Conservation (phyloP, 2,113 vertebrate species). For the Hyperopisus bebe region DNA sequence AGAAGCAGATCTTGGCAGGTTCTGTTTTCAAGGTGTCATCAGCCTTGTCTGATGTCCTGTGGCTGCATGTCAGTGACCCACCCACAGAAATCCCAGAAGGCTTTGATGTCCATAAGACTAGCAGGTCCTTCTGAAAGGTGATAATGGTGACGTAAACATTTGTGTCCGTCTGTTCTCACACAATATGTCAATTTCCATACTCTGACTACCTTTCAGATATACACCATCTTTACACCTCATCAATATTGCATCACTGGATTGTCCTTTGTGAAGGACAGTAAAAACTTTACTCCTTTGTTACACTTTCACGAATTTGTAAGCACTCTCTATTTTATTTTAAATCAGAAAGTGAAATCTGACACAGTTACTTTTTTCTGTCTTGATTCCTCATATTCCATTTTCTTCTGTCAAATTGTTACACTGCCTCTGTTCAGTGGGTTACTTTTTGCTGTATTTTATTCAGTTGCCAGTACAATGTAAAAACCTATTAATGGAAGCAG, state of each 20-base stretch:
- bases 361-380: neutral
- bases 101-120: neutral
- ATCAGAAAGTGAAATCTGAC: neutral
- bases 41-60: neutral
- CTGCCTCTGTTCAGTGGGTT: neutral
- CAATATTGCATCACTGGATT: neutral
- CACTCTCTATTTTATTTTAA: neutral
- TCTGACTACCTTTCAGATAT: neutral
- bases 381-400: neutral
- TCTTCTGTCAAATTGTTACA: neutral
- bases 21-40: neutral
- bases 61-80: neutral
- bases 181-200: too few relatives aligned
- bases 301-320: neutral
- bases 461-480: slow-evolving; percentile 2
- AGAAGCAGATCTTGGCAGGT: neutral
- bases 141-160: neutral
- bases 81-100: neutral
- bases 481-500: neutral
- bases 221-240: neutral
- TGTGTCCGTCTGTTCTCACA: neutral
- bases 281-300: neutral
- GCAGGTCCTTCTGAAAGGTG: neutral
- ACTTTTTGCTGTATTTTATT: neutral
- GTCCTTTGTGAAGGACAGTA: neutral